Percentiles rank a stretch among this genome's conserved stretches.
Conservation (phyloP, 1,140 invertebrate genomes). For the Apis laboriosa region DNA sequence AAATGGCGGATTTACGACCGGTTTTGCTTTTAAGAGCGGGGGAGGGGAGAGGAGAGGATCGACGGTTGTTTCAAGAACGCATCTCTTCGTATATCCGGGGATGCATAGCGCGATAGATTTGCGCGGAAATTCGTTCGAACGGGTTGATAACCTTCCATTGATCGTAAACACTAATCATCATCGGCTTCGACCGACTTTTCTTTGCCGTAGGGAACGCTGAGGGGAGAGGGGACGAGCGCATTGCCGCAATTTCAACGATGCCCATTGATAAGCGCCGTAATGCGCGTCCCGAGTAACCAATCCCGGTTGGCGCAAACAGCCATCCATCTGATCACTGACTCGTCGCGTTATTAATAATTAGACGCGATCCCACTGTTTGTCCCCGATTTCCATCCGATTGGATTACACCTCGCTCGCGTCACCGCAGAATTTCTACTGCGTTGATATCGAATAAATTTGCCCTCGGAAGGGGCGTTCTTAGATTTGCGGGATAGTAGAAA, state of each 20-base stretch:
- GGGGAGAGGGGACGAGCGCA: neutral
- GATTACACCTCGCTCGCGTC: conserved; percentile 20
- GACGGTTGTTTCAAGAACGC: too few relatives aligned
- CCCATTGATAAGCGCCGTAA: conserved; percentile 40
- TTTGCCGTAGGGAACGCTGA: neutral
- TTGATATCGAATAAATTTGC: conserved; percentile 10
- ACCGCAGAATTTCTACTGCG: conserved; percentile 20
- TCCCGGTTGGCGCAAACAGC: conserved; percentile 36
- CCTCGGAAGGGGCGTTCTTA: neutral
- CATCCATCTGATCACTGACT: conserved; percentile 31
- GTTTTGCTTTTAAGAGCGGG: neutral
- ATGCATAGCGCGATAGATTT: too few relatives aligned
- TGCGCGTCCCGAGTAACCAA: conserved; percentile 43
- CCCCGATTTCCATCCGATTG: conserved; percentile 36
- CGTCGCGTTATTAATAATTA: conserved; percentile 59
- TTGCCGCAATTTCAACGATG: conserved; percentile 40
- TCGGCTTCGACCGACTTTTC: neutral
- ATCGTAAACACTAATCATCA: conserved; percentile 5
- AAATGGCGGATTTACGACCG: neutral
- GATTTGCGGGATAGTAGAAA: neutral
- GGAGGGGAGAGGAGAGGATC: neutral
- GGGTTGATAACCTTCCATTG: neutral
- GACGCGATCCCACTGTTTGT: conserved; percentile 22
- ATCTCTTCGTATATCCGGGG: too few relatives aligned
- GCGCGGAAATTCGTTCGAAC: too few relatives aligned